These are phyloP conservation scores for Andrena minutula DNA, from an alignment of 2,888 invertebrate genomes.

Conservation along the genomic window DNA sequence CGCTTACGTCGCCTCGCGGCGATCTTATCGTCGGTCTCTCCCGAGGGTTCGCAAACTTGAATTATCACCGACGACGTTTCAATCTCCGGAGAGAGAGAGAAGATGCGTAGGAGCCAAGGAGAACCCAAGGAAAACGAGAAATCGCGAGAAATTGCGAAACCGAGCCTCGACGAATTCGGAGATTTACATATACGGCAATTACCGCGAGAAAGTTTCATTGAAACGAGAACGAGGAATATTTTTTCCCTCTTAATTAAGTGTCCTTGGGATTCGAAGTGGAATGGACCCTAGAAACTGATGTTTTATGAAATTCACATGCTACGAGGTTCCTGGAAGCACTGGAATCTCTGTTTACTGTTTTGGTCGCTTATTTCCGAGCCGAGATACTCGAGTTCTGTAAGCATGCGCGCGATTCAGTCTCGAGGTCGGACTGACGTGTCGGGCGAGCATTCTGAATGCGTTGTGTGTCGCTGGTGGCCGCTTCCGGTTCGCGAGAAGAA, in stretches of 20 bases:
- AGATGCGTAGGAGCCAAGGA: constrained; percentile 6
- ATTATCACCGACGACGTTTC: constrained; percentile 39
- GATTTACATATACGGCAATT: neutral
- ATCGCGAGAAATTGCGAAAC: neutral
- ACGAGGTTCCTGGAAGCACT: neutral
- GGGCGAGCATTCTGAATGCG: constrained; percentile 54
- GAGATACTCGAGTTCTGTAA: constrained; percentile 24
- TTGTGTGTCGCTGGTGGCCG: constrained; percentile 49
- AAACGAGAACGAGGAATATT: neutral
- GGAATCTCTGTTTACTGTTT: constrained; percentile 29
- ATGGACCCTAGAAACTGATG: too few relatives aligned
- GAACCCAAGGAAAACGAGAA: neutral
- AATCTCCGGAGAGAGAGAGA: constrained; percentile 14
- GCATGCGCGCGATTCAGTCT: constrained; percentile 27
- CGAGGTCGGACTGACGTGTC: constrained; percentile 61
- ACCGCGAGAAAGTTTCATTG: neutral
- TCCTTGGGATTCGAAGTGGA: too few relatives aligned
- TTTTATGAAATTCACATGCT: too few relatives aligned
- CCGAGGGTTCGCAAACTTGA: constrained; percentile 13
- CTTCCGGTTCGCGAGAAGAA: constrained; percentile 59
- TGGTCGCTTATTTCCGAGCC: constrained; percentile 15
- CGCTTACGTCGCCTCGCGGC: neutral
- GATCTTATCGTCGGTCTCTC: constrained; percentile 41
- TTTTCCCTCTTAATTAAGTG: neutral
- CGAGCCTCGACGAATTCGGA: neutral